Base-by-base conservation (phyloP, 2,113 vertebrate genomes). In the Platysternon megacephalum region DNA sequence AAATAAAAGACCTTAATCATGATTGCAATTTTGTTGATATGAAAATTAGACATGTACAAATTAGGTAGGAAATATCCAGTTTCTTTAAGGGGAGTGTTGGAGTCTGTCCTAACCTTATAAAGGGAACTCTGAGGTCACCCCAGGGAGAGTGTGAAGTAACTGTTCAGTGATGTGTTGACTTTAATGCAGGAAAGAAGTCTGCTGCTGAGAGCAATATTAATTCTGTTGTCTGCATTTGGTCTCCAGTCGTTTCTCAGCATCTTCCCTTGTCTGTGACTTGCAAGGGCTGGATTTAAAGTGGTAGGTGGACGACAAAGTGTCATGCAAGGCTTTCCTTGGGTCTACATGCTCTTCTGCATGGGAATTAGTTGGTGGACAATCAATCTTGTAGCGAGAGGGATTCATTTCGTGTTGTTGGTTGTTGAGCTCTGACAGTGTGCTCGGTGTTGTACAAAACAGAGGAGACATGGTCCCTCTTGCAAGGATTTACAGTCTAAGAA, bases 101-200 rank as follows among this genome's bases (percentile, higher is more conserved):
- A 93, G 88, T 65, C 88, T 76, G 89, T 86, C 93, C 91, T 94
- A 94, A 93, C 92, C 91, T 97, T 87, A 79, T 83, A 92, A 93
- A 97, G 91, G 91, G 96, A 97, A 89, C 83, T 93, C 90, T 96
- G 53, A 0, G 85, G 92, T 94, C 97, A 95, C 95, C 95, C 94
- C 93, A 49, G 97, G 97, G 96, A 97, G 91, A 86, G 95, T 93
- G 94, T 97, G 97, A 97, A 97, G 94, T 95, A 96, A 96, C 97
- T 96, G 97, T 80, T 89, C 90, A 93, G 82, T 97, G 97, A 98
- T 97, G 96, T 98, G 97, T 96, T 98, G 97, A 97, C 96, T 97
- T 97, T 97, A 97, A 98, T 97, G 95, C 95, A 97, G 96, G 95
- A 97, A 96, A 97, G 89, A 72, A 97, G 93, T 86, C 94, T 95